These are phyloP conservation scores for Neodontobutis hainanensis DNA, from an alignment of 2,113 vertebrate species.

Conservation along the genomic window DNA sequence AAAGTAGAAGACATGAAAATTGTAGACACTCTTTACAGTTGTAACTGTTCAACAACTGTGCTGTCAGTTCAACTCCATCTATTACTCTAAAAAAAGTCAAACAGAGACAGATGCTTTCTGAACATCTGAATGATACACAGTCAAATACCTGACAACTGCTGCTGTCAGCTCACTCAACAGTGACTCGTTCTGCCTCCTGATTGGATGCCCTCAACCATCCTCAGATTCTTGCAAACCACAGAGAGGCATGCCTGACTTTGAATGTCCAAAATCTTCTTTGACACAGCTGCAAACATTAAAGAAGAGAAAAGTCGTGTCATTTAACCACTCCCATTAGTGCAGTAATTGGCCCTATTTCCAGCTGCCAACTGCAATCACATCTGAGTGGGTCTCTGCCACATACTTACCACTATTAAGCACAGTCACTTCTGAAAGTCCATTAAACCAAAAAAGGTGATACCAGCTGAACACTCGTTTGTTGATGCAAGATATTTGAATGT, in stretches of 20 bases:
- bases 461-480: neutral
- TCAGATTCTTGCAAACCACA: neutral
- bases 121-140: conserved; percentile 2
- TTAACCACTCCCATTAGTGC: conserved; percentile 23
- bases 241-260: neutral
- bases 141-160: conserved; percentile 1
- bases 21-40: too few relatives aligned
- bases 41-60: too few relatives aligned
- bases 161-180: too few relatives aligned
- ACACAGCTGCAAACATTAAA: conserved; percentile 7
- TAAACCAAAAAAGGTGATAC: neutral
- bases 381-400: conserved; percentile 19
- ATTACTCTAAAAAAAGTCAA: too few relatives aligned
- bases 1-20: too few relatives aligned
- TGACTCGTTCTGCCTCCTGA: too few relatives aligned
- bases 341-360: conserved; percentile 12
- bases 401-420: conserved; percentile 15
- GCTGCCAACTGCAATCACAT: conserved; percentile 18
- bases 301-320: neutral
- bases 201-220: too few relatives aligned
- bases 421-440: neutral
- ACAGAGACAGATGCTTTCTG: neutral
- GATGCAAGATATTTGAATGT: neutral
- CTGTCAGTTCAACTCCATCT: neutral
- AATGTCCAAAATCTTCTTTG: conserved; percentile 11